Evolutionary conservation across 2,113 vertebrate genomes (phyloP).

Genomic region (Paradisaea rubra): DNA sequence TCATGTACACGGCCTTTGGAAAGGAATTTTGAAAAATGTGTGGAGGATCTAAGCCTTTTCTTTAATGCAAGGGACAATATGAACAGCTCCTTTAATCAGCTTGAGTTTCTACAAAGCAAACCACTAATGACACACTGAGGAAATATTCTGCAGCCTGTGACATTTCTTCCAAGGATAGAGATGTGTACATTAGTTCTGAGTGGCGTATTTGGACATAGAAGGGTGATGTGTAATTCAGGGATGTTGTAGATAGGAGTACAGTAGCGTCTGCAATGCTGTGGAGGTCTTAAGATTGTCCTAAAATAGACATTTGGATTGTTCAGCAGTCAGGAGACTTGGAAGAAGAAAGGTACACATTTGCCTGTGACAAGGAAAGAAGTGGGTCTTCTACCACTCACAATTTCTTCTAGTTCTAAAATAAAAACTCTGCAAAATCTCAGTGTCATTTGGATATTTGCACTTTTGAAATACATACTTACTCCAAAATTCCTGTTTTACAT

Average conservation of each 20-base stretch:
- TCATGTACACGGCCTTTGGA: accelerated
- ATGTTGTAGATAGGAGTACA: background rate
- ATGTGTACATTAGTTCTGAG: background rate
- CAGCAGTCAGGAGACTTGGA: background rate
- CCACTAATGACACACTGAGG: background rate
- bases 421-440: background rate
- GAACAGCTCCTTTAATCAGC: background rate
- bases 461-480: background rate
- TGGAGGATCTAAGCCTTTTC: background rate
- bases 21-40: background rate
- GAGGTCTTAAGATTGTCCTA: background rate
- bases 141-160: background rate
- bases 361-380: background rate
- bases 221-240: background rate
- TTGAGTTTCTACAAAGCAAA: background rate
- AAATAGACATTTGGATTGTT: background rate
- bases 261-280: background rate
- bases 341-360: background rate
- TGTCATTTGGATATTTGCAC: background rate
- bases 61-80: background rate
- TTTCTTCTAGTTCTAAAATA: background rate
- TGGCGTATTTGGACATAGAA: background rate
- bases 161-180: background rate
- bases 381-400: background rate
- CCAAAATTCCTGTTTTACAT: background rate